These are phyloP conservation scores for Ferrisia virgata DNA, from an alignment of 2,888 invertebrate genomes.

Conservation along the genomic window DNA sequence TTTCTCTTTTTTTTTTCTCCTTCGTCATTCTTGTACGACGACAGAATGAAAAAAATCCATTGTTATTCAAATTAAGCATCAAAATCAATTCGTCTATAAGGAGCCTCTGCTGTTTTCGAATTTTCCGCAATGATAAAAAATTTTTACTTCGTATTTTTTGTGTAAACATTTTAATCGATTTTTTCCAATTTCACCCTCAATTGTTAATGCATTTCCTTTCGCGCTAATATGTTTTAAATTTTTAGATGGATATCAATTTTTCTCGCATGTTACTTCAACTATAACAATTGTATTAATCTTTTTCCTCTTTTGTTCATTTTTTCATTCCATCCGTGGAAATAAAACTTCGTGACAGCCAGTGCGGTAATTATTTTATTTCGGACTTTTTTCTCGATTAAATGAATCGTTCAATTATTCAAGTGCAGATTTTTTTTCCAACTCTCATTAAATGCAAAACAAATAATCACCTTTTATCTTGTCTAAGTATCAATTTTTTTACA, in stretches of 20 bases:
- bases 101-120: background rate
- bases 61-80: constrained; percentile 26
- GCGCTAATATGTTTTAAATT: background rate
- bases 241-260: background rate
- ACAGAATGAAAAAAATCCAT: constrained; percentile 23
- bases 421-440: no score
- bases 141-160: background rate
- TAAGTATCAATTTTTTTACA: no score
- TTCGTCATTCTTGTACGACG: background rate
- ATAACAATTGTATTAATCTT: background rate
- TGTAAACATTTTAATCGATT: background rate
- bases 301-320: background rate
- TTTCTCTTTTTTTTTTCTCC: background rate
- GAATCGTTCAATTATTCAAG: no score
- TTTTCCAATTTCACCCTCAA: background rate
- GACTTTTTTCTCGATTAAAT: no score
- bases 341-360: no score
- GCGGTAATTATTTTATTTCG: no score
- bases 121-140: background rate
- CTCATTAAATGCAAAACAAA: no score
- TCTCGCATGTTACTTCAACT: background rate
- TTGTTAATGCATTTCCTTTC: background rate
- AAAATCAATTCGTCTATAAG: constrained; percentile 20
- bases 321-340: no score
- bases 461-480: no score